These are phyloP conservation scores for Drosophila emarginata DNA, from an alignment of 2,888 invertebrate species.

Conservation along the genomic window DNA sequence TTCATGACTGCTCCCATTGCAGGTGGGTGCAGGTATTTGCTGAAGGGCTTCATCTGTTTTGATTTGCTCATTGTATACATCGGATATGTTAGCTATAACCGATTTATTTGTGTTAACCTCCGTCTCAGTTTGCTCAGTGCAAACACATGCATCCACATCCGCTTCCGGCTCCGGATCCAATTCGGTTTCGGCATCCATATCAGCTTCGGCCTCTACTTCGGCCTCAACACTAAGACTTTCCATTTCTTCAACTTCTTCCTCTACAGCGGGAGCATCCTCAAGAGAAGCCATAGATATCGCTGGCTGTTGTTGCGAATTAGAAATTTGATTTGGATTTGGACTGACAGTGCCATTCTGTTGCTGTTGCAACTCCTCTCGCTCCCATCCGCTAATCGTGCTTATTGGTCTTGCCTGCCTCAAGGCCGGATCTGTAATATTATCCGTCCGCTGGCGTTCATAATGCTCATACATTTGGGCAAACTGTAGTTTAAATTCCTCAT, in stretches of 20 bases:
- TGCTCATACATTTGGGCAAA: constrained; percentile 99
- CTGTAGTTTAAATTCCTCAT: constrained; percentile 98
- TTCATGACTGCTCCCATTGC: constrained; percentile 64
- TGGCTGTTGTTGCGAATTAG: constrained; percentile 42
- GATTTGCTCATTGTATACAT: constrained; percentile 82
- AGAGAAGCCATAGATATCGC: constrained; percentile 72
- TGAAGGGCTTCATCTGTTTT: constrained; percentile 77
- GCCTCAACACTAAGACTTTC: constrained; percentile 5
- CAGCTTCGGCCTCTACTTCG: constrained; percentile 10
- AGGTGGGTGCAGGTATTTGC: constrained; percentile 34
- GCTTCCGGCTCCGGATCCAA: background rate
- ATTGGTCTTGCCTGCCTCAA: constrained; percentile 95
- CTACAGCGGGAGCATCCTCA: constrained; percentile 78
- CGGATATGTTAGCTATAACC: constrained; percentile 81
- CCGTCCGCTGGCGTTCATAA: constrained; percentile 95
- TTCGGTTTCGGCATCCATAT: background rate
- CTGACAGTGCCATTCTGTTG: constrained; percentile 57
- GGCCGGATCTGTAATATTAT: constrained; percentile 97
- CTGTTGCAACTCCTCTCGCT: constrained; percentile 85
- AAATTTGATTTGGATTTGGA: constrained; percentile 39
- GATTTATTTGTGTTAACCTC: constrained; percentile 44
- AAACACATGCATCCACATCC: constrained; percentile 28
- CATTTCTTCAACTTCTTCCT: constrained; percentile 65
- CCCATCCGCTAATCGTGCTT: constrained; percentile 98
- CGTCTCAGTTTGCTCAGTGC: constrained; percentile 20